Evolutionary conservation across 2,888 invertebrate genomes (phyloP).

Genomic region (Agonopterix alstromeriana): DNA sequence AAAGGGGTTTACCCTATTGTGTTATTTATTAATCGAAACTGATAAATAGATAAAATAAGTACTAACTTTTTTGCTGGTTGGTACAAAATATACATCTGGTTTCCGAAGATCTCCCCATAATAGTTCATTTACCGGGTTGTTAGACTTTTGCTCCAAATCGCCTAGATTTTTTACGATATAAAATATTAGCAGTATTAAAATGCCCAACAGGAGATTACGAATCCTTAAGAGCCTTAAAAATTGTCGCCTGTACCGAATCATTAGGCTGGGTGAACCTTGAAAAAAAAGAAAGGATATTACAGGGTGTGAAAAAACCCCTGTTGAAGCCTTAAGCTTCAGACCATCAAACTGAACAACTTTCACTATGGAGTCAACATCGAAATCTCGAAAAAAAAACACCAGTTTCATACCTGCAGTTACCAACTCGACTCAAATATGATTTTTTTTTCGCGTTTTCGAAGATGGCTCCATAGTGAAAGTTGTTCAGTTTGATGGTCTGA

Average conservation of each 20-base stretch:
- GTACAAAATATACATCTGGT: constrained; percentile 33
- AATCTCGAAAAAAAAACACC: too few relatives aligned
- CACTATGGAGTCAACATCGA: too few relatives aligned
- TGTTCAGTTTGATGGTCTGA: too few relatives aligned
- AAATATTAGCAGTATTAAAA: constrained; percentile 37
- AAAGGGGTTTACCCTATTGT: too few relatives aligned
- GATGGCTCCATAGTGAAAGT: too few relatives aligned
- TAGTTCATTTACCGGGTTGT: not conserved
- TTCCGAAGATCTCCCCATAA: not conserved
- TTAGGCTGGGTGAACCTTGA: constrained; percentile 14
- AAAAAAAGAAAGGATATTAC: constrained; percentile 1
- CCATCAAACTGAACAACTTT: too few relatives aligned
- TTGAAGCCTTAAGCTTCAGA: too few relatives aligned
- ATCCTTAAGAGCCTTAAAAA: constrained; percentile 39
- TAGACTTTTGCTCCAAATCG: constrained; percentile 14
- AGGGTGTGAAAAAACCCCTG: too few relatives aligned
- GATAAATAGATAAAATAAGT: not conserved
- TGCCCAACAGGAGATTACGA: constrained; percentile 43
- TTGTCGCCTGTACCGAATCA: constrained; percentile 32
- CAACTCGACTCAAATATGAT: too few relatives aligned
- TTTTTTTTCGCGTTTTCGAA: too few relatives aligned
- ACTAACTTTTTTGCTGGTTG: constrained; percentile 39
- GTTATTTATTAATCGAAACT: not conserved
- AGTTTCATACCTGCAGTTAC: too few relatives aligned
- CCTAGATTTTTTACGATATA: constrained; percentile 35